Base-by-base conservation (phyloP, 2,888 invertebrate species). In the Drosophila mulleri region DNA sequence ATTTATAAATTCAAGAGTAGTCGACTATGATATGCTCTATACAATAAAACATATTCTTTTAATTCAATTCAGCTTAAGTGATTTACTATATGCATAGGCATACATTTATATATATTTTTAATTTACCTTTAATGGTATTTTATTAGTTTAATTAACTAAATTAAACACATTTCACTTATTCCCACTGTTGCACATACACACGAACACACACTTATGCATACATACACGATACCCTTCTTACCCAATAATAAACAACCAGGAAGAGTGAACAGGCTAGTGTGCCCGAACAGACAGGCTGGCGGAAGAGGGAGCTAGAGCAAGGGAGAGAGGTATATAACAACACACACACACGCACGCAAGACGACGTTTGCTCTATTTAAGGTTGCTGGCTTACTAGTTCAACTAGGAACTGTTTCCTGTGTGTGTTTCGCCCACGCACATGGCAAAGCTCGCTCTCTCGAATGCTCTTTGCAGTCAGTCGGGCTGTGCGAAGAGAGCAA, bases 301-400 rank as follows among this genome's bases (percentile, higher is more conserved):
- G 47, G 20, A 39, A 26, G 53, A 50, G 44, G 47, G 63, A 53
- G 63, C 58, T 35, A 41, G 56, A 32, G 59, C 67, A 41, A 64
- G 58, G 18, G 52, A 61, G 57, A 62, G 65, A 58, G 67, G 76
- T 68, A 70, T 74, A 54, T 41, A 54, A 29, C n/a, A 75, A 80
- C 53, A 70, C 71, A 50, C n/a, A 9, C 26, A 47, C 2, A n/a
- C 18, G 3, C 18, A 50, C 14, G 70, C 66, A 73, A 75, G 56
- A 64, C 63, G 58, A 66, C 56, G 54, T 69, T 69, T 80, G 75
- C 69, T 80, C 80, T 76, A 85, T 85, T 82, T 78, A 81, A 73
- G 88, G 83, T 78, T 89, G 82, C 77, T 82, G 81, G 82, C 88
- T 85, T 89, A 87, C 78, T 90, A 82, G 87, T 90, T 83, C 63